A percentile compares a stretch with the other conserved stretches of the same genome.
These are phyloP conservation scores for Corythaeola cristata DNA, from an alignment of 2,113 vertebrate genomes.

Conservation along the genomic window DNA sequence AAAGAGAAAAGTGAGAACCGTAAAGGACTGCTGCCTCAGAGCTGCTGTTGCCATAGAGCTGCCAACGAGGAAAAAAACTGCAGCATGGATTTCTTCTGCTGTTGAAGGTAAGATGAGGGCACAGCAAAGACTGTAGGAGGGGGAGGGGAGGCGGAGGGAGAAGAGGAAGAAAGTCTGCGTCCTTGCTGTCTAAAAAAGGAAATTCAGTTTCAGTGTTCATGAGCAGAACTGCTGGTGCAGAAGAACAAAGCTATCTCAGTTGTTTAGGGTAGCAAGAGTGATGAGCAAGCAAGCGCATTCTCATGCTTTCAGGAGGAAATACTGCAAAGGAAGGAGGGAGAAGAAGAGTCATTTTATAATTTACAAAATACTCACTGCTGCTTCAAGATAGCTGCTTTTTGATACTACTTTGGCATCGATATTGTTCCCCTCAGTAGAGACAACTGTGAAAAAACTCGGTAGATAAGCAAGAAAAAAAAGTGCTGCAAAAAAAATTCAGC, in stretches of 20 bases:
- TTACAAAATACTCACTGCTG: slow-evolving; percentile 14
- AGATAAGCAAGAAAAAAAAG: neutral
- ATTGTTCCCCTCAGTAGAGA: neutral
- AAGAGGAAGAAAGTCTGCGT: slow-evolving; percentile 48
- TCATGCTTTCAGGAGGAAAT: slow-evolving; percentile 23
- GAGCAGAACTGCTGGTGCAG: slow-evolving; percentile 50
- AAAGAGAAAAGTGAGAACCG: neutral
- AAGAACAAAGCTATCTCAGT: slow-evolving; percentile 56
- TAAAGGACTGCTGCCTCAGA: slow-evolving; percentile 33
- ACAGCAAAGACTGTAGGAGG: slow-evolving; percentile 39
- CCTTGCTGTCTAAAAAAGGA: slow-evolving; percentile 68
- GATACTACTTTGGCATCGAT: neutral
- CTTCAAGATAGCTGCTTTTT: slow-evolving; percentile 13
- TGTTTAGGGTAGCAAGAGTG: slow-evolving; percentile 40
- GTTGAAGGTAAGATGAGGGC: slow-evolving; percentile 60
- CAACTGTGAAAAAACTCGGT: neutral
- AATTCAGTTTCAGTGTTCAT: slow-evolving; percentile 42
- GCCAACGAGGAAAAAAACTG: slow-evolving; percentile 31
- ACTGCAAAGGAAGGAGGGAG: slow-evolving; percentile 8
- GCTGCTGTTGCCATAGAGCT: slow-evolving; percentile 59
- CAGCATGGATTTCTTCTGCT: slow-evolving; percentile 57
- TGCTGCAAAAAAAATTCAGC: neutral
- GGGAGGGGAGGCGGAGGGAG: slow-evolving; percentile 41
- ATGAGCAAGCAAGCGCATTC: slow-evolving; percentile 31
- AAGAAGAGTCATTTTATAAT: neutral